Evolutionary conservation across 2,797 vertebrate species (phyloP), one percentile per base, ranked within the genome.

Genomic region (Pogonophryne albipinna): DNA sequence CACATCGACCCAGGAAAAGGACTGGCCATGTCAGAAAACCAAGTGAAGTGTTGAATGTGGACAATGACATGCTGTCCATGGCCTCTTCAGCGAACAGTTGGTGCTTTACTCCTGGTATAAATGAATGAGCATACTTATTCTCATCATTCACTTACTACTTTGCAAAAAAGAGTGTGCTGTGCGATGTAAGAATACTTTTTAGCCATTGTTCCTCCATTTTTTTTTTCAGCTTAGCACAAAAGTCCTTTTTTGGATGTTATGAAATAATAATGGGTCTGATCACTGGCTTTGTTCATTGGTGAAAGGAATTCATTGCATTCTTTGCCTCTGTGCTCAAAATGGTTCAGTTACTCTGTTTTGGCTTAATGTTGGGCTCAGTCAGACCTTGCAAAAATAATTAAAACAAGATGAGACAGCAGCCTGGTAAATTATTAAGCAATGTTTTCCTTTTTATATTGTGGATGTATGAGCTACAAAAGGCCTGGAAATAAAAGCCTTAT

Each of bases 401-500:
- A 70, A 56, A 55, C 20, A 3, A 56, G 34, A 34, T 34, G 34
- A 38, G 5, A 58, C 6, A 45, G 42, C 17, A 38, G 34, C 38
- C 23, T 62, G 64, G 41, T 59, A 65, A 83, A 69, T 60, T 70
- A 27, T 27, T 45, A 74, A 71, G 61, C 41, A 47, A 58, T 75
- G 51, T 49, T 72, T 79, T 78, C 34, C 56, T 62, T 62, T 66
- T 41, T 67, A 15, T 55, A 41, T 56, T 47, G 58, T 72, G 76
- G 79, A 82, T 71, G 64, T 83, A 79, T 59, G 76, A 85, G 84
- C 69, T 80, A 76, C 44, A 47, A 61, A 47, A 79, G 83, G 68
- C 75, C 76, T 84, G 81, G 72, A 81, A 93, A 83, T 78, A 13
- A 85, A 91, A 88, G 79, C 71, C 83, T 85, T 82, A 83, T 87